Evolutionary conservation across 2,797 vertebrate species (phyloP).

Genomic region (Pempheris klunzingeri): DNA sequence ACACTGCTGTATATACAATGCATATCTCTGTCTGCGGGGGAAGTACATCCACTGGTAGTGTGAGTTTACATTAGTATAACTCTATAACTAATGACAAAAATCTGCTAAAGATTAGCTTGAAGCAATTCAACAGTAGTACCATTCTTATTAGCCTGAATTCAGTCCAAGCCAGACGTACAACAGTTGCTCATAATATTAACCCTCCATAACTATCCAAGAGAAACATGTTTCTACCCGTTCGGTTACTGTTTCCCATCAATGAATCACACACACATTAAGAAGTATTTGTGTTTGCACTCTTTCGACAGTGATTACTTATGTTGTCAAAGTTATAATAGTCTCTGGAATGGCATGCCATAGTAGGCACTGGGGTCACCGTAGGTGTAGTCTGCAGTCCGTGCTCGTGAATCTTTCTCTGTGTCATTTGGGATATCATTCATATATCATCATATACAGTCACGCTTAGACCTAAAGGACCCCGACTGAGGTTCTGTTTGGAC

Average conservation of each 20-base stretch:
- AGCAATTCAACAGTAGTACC: slow-evolving; percentile 37
- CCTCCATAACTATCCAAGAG: slow-evolving; percentile 65
- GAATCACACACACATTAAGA: slow-evolving; percentile 71
- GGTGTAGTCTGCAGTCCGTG: slow-evolving; percentile 41
- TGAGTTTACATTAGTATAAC: slow-evolving; percentile 19
- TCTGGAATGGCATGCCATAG: slow-evolving; percentile 56
- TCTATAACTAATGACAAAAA: slow-evolving; percentile 28
- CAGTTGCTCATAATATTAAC: slow-evolving; percentile 72
- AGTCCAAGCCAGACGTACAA: slow-evolving; percentile 51
- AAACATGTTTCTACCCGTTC: slow-evolving; percentile 69
- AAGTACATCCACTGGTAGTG: slow-evolving; percentile 5
- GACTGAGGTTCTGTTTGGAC: slow-evolving; percentile 58
- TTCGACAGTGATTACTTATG: slow-evolving; percentile 70
- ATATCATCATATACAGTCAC: slow-evolving; percentile 54
- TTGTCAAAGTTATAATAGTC: slow-evolving; percentile 71
- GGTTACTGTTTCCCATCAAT: slow-evolving; percentile 74
- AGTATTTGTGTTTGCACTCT: slow-evolving; percentile 71
- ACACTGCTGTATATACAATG: slow-evolving; percentile 72
- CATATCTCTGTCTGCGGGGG: slow-evolving; percentile 36
- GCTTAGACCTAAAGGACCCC: slow-evolving; percentile 46
- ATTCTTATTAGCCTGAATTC: slow-evolving; percentile 46
- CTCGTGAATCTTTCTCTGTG: slow-evolving; percentile 30
- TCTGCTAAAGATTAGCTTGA: slow-evolving; percentile 26
- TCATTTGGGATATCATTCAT: slow-evolving; percentile 41
- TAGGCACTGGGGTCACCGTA: slow-evolving; percentile 42